These are phyloP conservation scores for Actinia equina DNA, from an alignment of 64 coral and sea anemone genomes.

Conservation along the genomic window DNA sequence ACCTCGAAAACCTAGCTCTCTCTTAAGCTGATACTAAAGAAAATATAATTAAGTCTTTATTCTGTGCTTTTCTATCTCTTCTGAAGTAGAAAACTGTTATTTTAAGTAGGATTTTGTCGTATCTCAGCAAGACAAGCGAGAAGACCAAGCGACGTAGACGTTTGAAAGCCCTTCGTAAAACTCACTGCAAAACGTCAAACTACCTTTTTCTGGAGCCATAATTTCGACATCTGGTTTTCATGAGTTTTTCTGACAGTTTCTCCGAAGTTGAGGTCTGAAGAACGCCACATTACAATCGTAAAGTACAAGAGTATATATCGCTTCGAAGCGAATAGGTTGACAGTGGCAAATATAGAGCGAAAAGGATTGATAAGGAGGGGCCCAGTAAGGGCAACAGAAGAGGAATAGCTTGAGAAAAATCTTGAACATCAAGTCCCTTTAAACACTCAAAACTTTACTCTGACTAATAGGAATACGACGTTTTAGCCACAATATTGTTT, in stretches of 20 bases:
- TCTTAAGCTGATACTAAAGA: neutral
- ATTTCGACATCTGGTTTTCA: conserved; percentile 66
- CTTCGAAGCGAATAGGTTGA: neutral
- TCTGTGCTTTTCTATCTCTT: neutral
- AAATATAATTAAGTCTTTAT: neutral
- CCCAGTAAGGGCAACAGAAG: neutral
- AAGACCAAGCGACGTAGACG: conserved; percentile 6
- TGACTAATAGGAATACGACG: neutral
- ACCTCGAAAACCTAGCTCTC: neutral
- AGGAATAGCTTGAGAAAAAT: neutral
- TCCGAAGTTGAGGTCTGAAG: neutral
- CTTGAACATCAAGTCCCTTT: neutral
- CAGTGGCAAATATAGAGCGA: conserved; percentile 22
- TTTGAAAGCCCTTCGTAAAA: neutral
- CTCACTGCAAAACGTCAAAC: neutral
- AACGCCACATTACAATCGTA: conserved; percentile 41
- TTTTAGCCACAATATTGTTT: neutral
- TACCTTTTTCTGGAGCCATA: conserved; percentile 57
- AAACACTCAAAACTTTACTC: neutral
- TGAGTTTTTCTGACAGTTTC: conserved; percentile 35
- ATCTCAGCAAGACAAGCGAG: neutral
- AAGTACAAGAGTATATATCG: neutral
- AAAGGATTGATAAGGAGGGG: conserved; percentile 29
- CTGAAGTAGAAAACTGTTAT: neutral
- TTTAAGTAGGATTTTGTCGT: neutral